Conservation (phyloP, 2,113 vertebrate species). For the Podocnemis expansa region DNA sequence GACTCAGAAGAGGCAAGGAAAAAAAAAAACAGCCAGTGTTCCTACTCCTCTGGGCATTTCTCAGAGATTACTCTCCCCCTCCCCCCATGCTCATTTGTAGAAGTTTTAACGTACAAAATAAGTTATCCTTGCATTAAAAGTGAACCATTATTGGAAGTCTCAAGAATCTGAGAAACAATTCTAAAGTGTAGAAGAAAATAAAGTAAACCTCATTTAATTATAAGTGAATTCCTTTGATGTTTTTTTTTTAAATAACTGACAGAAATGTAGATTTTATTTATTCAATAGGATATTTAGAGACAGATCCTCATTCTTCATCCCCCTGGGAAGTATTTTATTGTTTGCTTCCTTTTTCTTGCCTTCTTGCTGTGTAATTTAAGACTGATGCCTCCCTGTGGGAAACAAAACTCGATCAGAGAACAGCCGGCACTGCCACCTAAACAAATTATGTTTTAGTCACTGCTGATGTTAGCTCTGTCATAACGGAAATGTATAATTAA, state of each 20-base stretch:
- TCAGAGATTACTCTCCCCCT: background rate
- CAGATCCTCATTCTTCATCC: conserved; percentile 42
- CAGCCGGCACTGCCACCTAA: conserved; percentile 77
- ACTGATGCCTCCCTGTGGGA: conserved; percentile 78
- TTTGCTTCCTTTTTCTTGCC: conserved; percentile 74
- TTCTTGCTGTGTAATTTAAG: conserved; percentile 80
- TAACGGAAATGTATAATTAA: conserved; percentile 82
- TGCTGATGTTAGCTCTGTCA: conserved; percentile 77
- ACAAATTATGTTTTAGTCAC: conserved; percentile 79
- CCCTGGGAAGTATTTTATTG: conserved; percentile 66
- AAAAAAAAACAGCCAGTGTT: background rate
- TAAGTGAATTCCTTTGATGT: background rate
- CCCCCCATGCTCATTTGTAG: background rate
- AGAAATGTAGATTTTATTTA: conserved; percentile 54
- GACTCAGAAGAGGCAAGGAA: background rate
- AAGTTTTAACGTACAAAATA: background rate
- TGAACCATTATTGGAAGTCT: background rate
- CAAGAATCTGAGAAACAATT: background rate
- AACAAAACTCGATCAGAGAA: conserved; percentile 79
- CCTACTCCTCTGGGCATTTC: background rate
- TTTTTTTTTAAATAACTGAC: background rate
- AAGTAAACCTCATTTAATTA: conserved; percentile 27
- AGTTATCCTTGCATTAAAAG: background rate
- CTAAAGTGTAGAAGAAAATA: background rate
- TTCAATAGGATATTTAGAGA: conserved; percentile 45